Percentiles rank a stretch among this genome's conserved stretches.
phyloP scores from a whole-genome alignment of 2,888 invertebrate genomes.

The Nomada goodeniana region DNA sequence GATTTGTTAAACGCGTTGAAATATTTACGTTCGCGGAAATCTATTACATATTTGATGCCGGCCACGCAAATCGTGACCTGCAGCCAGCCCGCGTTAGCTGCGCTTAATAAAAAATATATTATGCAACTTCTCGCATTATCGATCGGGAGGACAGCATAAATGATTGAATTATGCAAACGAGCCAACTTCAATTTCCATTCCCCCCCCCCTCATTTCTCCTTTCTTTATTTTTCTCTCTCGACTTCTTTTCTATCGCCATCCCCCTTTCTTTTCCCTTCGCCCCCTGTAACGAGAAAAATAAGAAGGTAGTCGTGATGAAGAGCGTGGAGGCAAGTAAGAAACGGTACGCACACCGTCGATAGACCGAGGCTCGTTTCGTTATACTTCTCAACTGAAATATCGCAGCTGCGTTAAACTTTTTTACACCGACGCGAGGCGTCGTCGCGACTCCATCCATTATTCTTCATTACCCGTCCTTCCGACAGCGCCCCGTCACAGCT shows the following conservation, averaged over 20 bases:
- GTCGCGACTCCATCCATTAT: conserved; percentile 25
- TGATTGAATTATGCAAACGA: conserved; percentile 62
- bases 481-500: neutral
- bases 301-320: conserved; percentile 37
- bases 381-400: conserved; percentile 40
- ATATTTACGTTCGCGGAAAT: conserved; percentile 69
- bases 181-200: conserved; percentile 52
- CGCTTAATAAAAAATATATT: conserved; percentile 63
- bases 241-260: neutral
- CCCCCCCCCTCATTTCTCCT: neutral
- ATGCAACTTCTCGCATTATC: conserved; percentile 61
- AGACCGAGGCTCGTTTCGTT: neutral
- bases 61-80: conserved; percentile 6
- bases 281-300: conserved; percentile 48
- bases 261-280: neutral
- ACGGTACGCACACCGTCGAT: conserved; percentile 39
- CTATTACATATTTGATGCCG: conserved; percentile 62
- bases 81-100: conserved; percentile 31
- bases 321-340: conserved; percentile 33
- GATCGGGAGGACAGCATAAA: conserved; percentile 59
- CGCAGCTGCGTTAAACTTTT: conserved; percentile 33
- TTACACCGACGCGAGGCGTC: conserved; percentile 8
- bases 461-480: conserved; percentile 34
- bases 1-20: conserved; percentile 66
- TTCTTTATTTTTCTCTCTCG: neutral